Base-by-base conservation (phyloP, 1,140 invertebrate genomes). In the Drosophila willistoni region DNA sequence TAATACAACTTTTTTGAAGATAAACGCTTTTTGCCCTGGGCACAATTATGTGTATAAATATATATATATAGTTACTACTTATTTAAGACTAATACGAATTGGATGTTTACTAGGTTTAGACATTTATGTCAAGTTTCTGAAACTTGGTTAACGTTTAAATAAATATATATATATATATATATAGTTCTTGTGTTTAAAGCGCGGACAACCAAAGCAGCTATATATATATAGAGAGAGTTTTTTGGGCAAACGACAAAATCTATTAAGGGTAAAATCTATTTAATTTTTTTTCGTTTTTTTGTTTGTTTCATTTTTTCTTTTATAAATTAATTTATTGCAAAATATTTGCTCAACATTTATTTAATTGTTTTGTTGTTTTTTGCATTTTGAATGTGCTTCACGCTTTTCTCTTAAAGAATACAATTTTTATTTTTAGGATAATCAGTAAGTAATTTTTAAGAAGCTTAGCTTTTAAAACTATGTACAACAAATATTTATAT, bases 401-500 rank as follows among this genome's bases (percentile, higher is more conserved):
- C 75, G 68, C 73, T 12, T 77, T 51, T 36, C 5, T 29, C 75
- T 64, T 71, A 79, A 36, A 51, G 13, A 14, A 9, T 69, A 76
- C 69, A 69, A 57, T 81, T 69, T 12, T 77, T 66, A 39, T 81
- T 67, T 12, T 80, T 66, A 44, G 34, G 56, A 57, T 57, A 71
- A 64, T 73, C 57, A 64, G 22, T 36, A 36, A 69, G 29, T 29
- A 29, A 29, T 6, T 47, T 68, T 64, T 74, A 77, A 77, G 78
- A 85, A 81, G 74, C 72, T 82, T 68, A 77, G 83, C 83, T 86
- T 86, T 64, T 62, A 81, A 75, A 75, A 75, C 34, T 69, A 68
- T 79, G 57, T 64, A 64, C 61, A 73, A 44, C 25, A 60, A 47
- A 65, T 56, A 62, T 42, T 29, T 75, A 67, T 55, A 36, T 68